phyloP scores from a whole-genome alignment of 35 echinoderm and acorn worm genomes.

The Heliocidaris erythrogramma region DNA sequence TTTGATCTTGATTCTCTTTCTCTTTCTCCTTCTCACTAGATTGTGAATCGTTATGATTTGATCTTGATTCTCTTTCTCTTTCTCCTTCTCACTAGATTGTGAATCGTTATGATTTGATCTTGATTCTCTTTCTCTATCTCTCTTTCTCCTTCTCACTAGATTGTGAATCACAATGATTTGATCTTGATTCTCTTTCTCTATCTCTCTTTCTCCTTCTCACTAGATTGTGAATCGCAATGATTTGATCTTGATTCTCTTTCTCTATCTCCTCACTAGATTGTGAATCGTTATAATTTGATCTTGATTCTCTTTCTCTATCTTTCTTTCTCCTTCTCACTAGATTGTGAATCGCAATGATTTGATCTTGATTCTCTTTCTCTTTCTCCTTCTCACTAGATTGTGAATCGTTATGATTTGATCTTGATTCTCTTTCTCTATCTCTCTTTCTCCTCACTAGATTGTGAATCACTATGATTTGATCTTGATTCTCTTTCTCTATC shows the following conservation, averaged over 20 bases:
- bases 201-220: background rate
- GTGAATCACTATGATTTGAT: conserved; percentile 76
- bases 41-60: conserved; percentile 79
- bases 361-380: conserved; percentile 65
- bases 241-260: conserved; percentile 63
- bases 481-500: conserved; percentile 21
- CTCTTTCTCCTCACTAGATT: conserved; percentile 60
- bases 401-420: conserved; percentile 77
- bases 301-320: too few relatives aligned
- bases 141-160: conserved; percentile 48
- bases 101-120: conserved; percentile 72
- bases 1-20: conserved; percentile 68
- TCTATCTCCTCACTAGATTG: conserved; percentile 55
- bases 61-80: conserved; percentile 68
- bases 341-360: conserved; percentile 83
- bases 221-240: conserved; percentile 86
- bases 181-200: too few relatives aligned
- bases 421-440: conserved; percentile 63
- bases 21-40: conserved; percentile 48
- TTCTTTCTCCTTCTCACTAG: conserved; percentile 38
- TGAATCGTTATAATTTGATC: conserved; percentile 75
- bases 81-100: conserved; percentile 58
- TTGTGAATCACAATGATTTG: conserved; percentile 77
- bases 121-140: too few relatives aligned
- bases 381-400: conserved; percentile 54